Evolutionary conservation across 2,888 invertebrate species (phyloP).

Genomic region (Callimorpha dominula): DNA sequence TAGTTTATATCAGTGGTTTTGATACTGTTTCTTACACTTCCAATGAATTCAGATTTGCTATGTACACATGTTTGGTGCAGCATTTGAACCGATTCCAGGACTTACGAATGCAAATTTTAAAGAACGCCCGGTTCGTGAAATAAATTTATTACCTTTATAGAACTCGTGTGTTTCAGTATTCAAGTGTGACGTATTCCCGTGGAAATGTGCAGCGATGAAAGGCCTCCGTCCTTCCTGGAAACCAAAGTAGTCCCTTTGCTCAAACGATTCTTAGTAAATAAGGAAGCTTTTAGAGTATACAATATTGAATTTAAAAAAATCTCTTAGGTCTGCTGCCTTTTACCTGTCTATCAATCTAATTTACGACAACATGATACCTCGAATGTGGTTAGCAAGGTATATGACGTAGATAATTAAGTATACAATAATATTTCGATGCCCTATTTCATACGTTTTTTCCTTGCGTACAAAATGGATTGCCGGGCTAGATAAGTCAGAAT

Average conservation of each 20-base stretch:
- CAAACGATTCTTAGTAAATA: neutral
- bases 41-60: too few species aligned
- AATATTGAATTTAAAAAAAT: neutral
- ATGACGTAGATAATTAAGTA: neutral
- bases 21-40: too few species aligned
- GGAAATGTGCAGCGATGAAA: slow-evolving; percentile 87
- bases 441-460: too few species aligned
- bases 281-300: neutral
- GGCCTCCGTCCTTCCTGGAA: slow-evolving; percentile 68
- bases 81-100: too few species aligned
- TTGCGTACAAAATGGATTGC: too few species aligned
- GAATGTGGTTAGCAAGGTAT: neutral
- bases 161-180: slow-evolving; percentile 85
- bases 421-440: too few species aligned
- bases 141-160: slow-evolving; percentile 81
- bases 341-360: neutral
- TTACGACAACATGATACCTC: neutral
- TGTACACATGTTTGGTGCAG: too few species aligned
- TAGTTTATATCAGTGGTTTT: too few species aligned
- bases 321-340: neutral
- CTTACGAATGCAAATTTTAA: too few species aligned
- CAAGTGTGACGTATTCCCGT: slow-evolving; percentile 88
- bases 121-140: neutral
- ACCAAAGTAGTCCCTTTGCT: neutral
- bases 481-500: too few species aligned